Base-by-base conservation (phyloP, 2,888 invertebrate species). In the Schizotus pectinicornis region DNA sequence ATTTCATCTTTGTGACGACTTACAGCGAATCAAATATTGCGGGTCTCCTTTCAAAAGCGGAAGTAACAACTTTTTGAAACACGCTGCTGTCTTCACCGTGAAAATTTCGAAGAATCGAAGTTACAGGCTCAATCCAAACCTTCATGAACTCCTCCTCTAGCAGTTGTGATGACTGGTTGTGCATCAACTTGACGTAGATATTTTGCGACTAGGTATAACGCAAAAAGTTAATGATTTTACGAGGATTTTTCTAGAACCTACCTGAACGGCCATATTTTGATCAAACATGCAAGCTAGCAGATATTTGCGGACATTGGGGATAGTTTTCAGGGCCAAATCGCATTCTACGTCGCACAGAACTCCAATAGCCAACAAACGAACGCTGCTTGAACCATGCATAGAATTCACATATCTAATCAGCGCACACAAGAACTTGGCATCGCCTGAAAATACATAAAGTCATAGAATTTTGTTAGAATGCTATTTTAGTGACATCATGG, bases 181-280 rank as follows among this genome's bases (percentile, higher is more conserved):
- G 74, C 81, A 85, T 84, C 60, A 88, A 70, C 3, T 78, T 76
- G 65, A 85, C 84, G 69, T 83, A 87, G 9, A 85, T 78, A 67
- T 80, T 82, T 73, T 72, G 82, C 59, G 80, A 83, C 85, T 81
- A n/a, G n/a, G n/a, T n/a, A 76, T 69, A 75, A 68, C 47, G 72
- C 64, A 46, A 7, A 61, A 22, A 30, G 1, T 5, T 8, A 13
- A 34, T 1, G 7, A 13, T 34, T 14, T 45, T 22, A 32, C 7
- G 1, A 5, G 3, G 11, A 13, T 1, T 7, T 9, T 6, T 13
- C 6, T n/a, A 35, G 2, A 8, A 47, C 5, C 13, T 8, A 22
- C 39, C 31, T 34, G 12, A 22, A 9, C 9, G 7, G 13, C 7
- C 35, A 46, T 13, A 31, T 30, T 34, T 9, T 34, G 39, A 55